phyloP scores from a whole-genome alignment of 2,113 vertebrate genomes.

The Gavialis gangeticus region DNA sequence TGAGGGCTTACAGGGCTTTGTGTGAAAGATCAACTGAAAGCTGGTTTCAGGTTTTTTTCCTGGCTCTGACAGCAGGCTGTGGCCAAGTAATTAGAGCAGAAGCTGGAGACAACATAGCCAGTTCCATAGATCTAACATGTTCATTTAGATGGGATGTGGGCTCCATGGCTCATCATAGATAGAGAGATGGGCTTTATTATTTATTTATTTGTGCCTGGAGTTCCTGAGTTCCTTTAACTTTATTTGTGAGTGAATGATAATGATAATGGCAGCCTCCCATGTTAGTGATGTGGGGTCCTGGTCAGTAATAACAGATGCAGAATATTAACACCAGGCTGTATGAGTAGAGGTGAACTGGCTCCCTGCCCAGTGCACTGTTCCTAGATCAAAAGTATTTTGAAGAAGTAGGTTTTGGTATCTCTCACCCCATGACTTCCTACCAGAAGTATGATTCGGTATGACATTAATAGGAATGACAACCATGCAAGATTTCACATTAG shows the following conservation, averaged over 20 bases:
- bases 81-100: not conserved
- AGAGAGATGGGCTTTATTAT: not conserved
- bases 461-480: not conserved
- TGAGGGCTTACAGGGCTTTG: not conserved
- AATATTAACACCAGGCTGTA: not conserved
- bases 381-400: not conserved
- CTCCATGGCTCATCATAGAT: not conserved
- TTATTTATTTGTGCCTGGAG: not conserved
- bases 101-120: not conserved
- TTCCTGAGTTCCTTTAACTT: not conserved
- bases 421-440: accelerated
- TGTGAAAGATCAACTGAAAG: not conserved
- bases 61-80: not conserved
- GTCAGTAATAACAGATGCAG: not conserved
- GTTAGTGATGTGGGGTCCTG: not conserved
- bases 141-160: not conserved
- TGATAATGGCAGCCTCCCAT: not conserved
- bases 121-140: not conserved
- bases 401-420: not conserved
- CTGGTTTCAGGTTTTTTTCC: not conserved
- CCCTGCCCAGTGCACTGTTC: not conserved
- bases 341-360: not conserved
- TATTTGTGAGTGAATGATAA: not conserved
- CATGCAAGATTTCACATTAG: accelerated
- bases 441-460: not conserved